A percentile compares a stretch with the other conserved stretches of the same genome.
Conservation (phyloP, 2,113 vertebrate genomes). For the Leucopsar rothschildi region DNA sequence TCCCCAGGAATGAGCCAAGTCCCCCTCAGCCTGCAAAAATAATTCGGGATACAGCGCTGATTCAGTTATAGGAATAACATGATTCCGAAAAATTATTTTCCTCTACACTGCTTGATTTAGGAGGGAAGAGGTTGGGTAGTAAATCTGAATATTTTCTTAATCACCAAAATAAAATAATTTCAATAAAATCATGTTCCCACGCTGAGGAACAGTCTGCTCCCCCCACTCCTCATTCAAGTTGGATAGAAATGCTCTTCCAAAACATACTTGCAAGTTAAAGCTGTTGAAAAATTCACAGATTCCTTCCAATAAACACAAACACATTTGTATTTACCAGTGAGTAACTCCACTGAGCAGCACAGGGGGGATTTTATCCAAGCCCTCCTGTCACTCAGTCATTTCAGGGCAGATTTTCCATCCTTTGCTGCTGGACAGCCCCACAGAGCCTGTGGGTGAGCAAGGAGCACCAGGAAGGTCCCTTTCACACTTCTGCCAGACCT, state of each 20-base stretch:
- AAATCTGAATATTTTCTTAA: not conserved
- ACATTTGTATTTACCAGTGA: not conserved
- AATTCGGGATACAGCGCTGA: rapidly evolving
- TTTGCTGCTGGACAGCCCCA: not conserved
- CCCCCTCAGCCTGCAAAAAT: not conserved
- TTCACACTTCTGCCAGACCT: conserved; percentile 43
- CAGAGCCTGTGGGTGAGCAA: not conserved
- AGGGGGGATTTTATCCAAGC: not conserved
- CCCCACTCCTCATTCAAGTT: too few relatives aligned
- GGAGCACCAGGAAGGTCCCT: not conserved
- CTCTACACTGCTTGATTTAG: not conserved
- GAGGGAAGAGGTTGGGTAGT: not conserved
- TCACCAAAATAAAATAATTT: not conserved
- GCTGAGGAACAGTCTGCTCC: not conserved
- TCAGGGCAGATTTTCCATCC: not conserved
- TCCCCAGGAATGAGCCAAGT: not conserved
- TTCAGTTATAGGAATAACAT: not conserved
- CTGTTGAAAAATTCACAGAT: not conserved
- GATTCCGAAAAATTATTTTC: not conserved
- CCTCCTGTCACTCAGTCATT: not conserved
- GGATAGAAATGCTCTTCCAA: not conserved
- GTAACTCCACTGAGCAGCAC: not conserved
- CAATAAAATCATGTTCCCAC: not conserved
- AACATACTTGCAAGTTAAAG: not conserved
- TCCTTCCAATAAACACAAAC: not conserved